Base-by-base conservation (phyloP, 2,113 vertebrate genomes). In the Colossoma macropomum region DNA sequence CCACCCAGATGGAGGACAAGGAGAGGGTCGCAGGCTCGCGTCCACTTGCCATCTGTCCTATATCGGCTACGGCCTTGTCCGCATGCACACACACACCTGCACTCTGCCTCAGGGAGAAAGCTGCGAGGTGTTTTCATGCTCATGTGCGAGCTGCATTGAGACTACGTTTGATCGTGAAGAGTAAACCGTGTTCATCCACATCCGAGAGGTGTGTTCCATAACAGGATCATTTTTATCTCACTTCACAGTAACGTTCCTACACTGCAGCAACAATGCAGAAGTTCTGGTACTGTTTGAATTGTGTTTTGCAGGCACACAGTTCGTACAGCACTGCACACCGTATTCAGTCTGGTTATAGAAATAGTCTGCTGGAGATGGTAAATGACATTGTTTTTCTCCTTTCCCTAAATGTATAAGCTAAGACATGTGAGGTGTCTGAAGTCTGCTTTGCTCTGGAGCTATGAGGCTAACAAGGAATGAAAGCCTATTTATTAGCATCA, bases 31-130 rank as follows among this genome's bases (percentile, higher is more conserved):
- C 77, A 74, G 87, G 85, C 82, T 27, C 87, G 81, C 84, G 84
- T 91, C 88, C 86, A 80, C 84, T 86, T 89, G 87, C 92, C 91
- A 94, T 93, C 91, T 92, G 91, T 88, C 89, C 89, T 87, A 87
- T 89, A 89, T 88, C 80, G 73, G 79, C 56, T 60, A 38, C 16
- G 68, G 77, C 86, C 78, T 80, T 75, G 65, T 66, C 34, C 77
- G 81, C 41, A 32, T 19, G n/a, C n/a, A 80, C 65, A 85, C 82
- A 19, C 10, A 23, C 62, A 77, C 72, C 77, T 23, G 45, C 38
- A 45, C 41, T 28, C 41, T 1, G 16, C 23, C 28, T 59, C 25
- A 63, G 45, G 21, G 54, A 75, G 12, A 59, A 30, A 52, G 27
- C 41, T 77, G 72, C 12, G 28, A 69, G 50, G 30, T 50, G 25